These are phyloP conservation scores for Ellobium chinense DNA, from an alignment of 2,888 invertebrate species.

Conservation along the genomic window DNA sequence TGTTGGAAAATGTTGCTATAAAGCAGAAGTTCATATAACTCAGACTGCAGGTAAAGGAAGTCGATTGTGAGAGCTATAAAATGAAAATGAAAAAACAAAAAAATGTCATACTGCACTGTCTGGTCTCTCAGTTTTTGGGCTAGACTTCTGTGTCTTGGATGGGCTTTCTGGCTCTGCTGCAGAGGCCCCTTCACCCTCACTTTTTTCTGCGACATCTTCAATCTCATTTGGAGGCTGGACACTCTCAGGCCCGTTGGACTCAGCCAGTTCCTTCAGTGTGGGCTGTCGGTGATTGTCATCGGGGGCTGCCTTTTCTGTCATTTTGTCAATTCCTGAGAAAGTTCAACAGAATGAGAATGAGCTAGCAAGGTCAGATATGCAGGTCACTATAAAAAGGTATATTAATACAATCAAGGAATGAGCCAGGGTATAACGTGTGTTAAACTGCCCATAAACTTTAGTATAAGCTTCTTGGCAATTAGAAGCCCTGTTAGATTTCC, in stretches of 20 bases:
- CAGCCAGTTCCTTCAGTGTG: constrained; percentile 67
- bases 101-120: constrained; percentile 59
- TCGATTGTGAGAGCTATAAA: not conserved
- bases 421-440: too few species aligned
- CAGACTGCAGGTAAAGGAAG: too few species aligned
- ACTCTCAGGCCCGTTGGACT: constrained; percentile 61
- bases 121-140: constrained; percentile 56
- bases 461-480: too few species aligned
- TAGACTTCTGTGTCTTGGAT: constrained; percentile 47
- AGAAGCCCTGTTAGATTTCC: too few species aligned
- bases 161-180: constrained; percentile 41
- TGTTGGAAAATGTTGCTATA: too few species aligned
- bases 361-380: too few species aligned
- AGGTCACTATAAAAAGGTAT: too few species aligned
- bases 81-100: not conserved
- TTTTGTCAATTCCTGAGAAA: constrained; percentile 87
- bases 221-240: constrained; percentile 71
- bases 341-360: too few species aligned
- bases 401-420: too few species aligned
- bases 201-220: constrained; percentile 58
- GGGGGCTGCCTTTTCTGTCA: constrained; percentile 97
- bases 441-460: too few species aligned
- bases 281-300: constrained; percentile 82
- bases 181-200: not conserved
- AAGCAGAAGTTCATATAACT: too few species aligned